A percentile compares a stretch with the other conserved stretches of the same genome.
Evolutionary conservation across 2,888 invertebrate genomes (phyloP).

Genomic region (Zele albiditarsus): DNA sequence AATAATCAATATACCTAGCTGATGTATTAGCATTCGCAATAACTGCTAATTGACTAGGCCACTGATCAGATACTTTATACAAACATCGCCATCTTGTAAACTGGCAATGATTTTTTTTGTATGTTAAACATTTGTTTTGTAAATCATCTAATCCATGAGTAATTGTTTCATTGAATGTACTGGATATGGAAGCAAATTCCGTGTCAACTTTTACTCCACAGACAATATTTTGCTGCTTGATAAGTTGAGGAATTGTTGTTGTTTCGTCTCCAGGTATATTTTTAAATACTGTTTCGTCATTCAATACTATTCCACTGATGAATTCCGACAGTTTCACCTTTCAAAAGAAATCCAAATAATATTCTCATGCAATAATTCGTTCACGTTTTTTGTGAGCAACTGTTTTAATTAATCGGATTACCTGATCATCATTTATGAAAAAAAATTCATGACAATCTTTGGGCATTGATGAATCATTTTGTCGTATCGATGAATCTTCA

Average conservation of each 20-base stretch:
- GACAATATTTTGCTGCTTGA: slow-evolving; percentile 71
- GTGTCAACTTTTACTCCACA: slow-evolving; percentile 80
- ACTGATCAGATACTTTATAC: slow-evolving; percentile 75
- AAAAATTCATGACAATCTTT: not conserved
- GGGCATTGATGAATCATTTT: not conserved
- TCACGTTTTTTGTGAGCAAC: no score
- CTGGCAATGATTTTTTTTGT: slow-evolving; percentile 78
- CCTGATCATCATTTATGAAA: not conserved
- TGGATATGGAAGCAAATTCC: slow-evolving; percentile 78
- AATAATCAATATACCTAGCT: slow-evolving; percentile 70
- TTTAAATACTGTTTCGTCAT: slow-evolving; percentile 81
- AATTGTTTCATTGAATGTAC: slow-evolving; percentile 77
- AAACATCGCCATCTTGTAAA: slow-evolving; percentile 81
- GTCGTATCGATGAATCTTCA: not conserved
- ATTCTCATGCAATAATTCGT: not conserved
- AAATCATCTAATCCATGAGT: slow-evolving; percentile 80
- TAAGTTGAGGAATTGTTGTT: not conserved
- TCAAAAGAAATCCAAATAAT: slow-evolving; percentile 42
- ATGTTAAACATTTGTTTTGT: slow-evolving; percentile 77
- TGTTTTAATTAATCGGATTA: not conserved
- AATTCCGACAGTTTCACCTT: slow-evolving; percentile 69
- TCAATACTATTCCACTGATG: slow-evolving; percentile 81
- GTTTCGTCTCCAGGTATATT: slow-evolving; percentile 75
- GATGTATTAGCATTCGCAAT: slow-evolving; percentile 78
- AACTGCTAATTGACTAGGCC: slow-evolving; percentile 77